Percentiles rank a stretch among this genome's conserved stretches.
These are phyloP conservation scores for Craseonycteris thonglongyai DNA, from an alignment of 2,113 vertebrate genomes.

Conservation along the genomic window DNA sequence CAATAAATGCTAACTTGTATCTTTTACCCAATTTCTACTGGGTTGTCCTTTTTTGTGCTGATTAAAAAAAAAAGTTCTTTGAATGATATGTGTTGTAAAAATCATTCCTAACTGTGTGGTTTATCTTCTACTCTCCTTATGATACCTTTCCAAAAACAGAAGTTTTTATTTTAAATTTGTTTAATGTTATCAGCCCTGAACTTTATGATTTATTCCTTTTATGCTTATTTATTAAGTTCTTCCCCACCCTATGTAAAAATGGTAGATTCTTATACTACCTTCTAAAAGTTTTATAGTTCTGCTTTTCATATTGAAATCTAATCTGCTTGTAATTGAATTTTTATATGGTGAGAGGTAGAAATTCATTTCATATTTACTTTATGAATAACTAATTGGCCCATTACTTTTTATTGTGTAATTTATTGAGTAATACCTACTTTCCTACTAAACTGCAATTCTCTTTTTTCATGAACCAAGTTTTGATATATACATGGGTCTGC, in stretches of 20 bases:
- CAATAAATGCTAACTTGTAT: background rate
- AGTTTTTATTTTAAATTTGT: slow-evolving; percentile 21
- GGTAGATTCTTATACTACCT: background rate
- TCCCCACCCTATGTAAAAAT: background rate
- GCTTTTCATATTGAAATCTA: background rate
- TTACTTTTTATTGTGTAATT: slow-evolving; percentile 9
- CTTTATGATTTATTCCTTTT: background rate
- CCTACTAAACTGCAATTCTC: background rate
- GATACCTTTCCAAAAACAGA: background rate
- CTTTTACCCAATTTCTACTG: background rate
- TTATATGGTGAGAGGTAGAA: background rate
- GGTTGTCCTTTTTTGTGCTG: background rate
- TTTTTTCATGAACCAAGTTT: background rate
- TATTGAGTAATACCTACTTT: background rate
- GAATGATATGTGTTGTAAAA: background rate
- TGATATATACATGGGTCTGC: background rate
- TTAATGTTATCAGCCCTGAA: background rate
- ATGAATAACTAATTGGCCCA: slow-evolving; percentile 1
- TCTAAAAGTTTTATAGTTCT: background rate
- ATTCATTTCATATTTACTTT: slow-evolving; percentile 5
- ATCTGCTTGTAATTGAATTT: slow-evolving; percentile 15
- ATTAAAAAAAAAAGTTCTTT: too few species aligned
- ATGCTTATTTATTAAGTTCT: slow-evolving; percentile 22
- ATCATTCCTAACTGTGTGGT: background rate
- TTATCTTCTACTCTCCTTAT: background rate